Evolutionary conservation across 2,888 invertebrate genomes (phyloP).

Genomic region (Mellilla xanthometata): DNA sequence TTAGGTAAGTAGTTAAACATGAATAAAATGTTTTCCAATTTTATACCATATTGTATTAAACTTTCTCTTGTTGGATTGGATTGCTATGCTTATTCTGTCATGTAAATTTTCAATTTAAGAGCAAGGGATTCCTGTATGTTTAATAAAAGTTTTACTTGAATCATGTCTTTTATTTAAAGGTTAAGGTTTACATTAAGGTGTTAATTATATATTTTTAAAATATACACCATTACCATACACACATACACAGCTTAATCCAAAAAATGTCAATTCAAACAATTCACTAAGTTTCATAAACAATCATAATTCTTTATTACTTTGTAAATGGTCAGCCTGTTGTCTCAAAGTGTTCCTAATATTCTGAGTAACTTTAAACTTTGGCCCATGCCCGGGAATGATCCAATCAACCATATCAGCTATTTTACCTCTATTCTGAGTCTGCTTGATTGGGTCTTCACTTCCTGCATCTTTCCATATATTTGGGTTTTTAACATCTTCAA

Average conservation of each 20-base stretch:
- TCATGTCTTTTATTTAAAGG: conserved; percentile 23
- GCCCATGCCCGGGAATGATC: conserved; percentile 97
- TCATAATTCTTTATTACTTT: not conserved
- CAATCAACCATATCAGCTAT: conserved; percentile 88
- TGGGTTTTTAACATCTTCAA: conserved; percentile 89
- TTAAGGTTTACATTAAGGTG: too few relatives aligned
- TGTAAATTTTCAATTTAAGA: conserved; percentile 33
- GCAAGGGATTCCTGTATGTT: conserved; percentile 38
- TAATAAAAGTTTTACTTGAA: conserved; percentile 45
- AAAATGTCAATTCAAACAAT: too few relatives aligned
- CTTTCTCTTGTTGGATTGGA: conserved; percentile 12
- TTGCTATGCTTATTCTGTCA: conserved; percentile 33
- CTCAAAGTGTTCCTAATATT: conserved; percentile 62
- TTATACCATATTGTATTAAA: conserved; percentile 17
- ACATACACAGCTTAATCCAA: too few relatives aligned
- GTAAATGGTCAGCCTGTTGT: conserved; percentile 37
- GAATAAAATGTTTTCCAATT: conserved; percentile 11
- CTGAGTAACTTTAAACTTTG: conserved; percentile 87
- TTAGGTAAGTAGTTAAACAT: conserved; percentile 11
- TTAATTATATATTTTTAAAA: too few relatives aligned
- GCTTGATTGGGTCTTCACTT: conserved; percentile 87
- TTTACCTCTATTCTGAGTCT: conserved; percentile 86
- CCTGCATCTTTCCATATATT: conserved; percentile 89
- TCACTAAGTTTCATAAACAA: too few relatives aligned
- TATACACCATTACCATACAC: too few relatives aligned